Percentiles rank a stretch among this genome's conserved stretches.
These are phyloP conservation scores for Coelopa pilipes DNA, from an alignment of 2,888 invertebrate genomes.

Conservation along the genomic window DNA sequence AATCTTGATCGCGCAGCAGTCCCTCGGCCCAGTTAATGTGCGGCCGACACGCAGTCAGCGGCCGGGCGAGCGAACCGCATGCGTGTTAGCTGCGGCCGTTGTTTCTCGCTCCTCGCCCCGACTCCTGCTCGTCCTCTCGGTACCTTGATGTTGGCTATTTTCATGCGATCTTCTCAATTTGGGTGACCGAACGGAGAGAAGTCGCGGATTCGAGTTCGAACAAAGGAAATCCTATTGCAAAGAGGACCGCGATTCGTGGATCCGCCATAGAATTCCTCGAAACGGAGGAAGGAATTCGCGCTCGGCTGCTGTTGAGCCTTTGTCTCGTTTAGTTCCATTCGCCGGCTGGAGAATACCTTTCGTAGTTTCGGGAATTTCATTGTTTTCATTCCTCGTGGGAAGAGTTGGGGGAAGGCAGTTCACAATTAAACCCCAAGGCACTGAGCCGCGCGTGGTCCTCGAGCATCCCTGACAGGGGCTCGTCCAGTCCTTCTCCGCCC, in stretches of 20 bases:
- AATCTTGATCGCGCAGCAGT: slow-evolving; percentile 34
- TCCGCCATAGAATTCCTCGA: slow-evolving; percentile 19
- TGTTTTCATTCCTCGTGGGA: background rate
- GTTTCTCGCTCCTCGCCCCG: background rate
- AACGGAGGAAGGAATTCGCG: background rate
- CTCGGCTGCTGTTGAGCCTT: background rate
- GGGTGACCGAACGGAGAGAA: slow-evolving; percentile 22
- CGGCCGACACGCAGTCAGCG: too few relatives aligned
- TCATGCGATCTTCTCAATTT: background rate
- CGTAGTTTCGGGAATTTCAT: background rate
- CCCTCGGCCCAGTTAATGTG: background rate
- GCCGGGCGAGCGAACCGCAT: background rate
- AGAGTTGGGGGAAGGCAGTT: background rate
- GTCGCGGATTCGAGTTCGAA: background rate
- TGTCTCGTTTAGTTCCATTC: background rate
- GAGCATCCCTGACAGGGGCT: too few relatives aligned
- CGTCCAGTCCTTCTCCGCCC: too few relatives aligned
- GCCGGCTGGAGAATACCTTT: background rate
- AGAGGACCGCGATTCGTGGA: background rate
- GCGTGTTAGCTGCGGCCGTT: background rate
- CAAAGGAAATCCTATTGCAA: too few relatives aligned
- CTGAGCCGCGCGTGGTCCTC: background rate
- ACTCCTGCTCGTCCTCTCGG: too few relatives aligned
- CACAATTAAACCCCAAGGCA: background rate
- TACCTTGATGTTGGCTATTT: too few relatives aligned